Evolutionary conservation across 2,113 vertebrate genomes (phyloP), one percentile per base, ranked within the genome.

Genomic region (Pan troglodytes): DNA sequence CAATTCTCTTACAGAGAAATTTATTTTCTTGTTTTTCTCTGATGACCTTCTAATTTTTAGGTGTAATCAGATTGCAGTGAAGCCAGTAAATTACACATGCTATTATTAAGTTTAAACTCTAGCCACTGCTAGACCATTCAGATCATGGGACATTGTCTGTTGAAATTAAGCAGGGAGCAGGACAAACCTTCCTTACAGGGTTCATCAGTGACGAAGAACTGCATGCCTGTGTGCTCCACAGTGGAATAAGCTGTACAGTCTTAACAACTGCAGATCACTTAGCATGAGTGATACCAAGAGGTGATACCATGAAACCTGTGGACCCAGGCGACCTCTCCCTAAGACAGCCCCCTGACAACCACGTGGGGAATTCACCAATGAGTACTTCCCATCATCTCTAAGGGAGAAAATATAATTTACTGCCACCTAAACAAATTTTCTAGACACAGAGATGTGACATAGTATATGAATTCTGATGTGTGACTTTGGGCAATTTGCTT

Each of bases 11-110:
- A 55, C 50, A 90, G 87, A 92, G 11, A 96, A 95, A 95, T 93
- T 89, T 97, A 88, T 93, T 97, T 87, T 82, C 93, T 30, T 96
- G 80, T 95, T 97, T 97, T 93, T 25, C n/a, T 75, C 32, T 93
- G 87, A 90, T 96, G 79, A 93, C 96, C 92, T 97, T 97, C 93
- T 97, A 91, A 96, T 95, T 88, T 97, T 88, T 32, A 93, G 72
- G 32, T 88, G 20, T 88, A 81, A 93, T 95, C 87, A 86, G 78
- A 96, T 94, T 93, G 9, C 72, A 93, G 35, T 81, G 59, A 96
- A 82, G 22, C 55, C 38, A 75, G 14, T 73, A 52, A 95, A 92
- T 96, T 88, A 75, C n/a, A 50, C 30, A 57, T 76, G 48, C 14
- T 93, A 18, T 78, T 82, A 27, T 92, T 90, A 64, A 78, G 22